Evolutionary conservation across 2,888 invertebrate genomes (phyloP).

Genomic region (Callosobruchus maculatus): DNA sequence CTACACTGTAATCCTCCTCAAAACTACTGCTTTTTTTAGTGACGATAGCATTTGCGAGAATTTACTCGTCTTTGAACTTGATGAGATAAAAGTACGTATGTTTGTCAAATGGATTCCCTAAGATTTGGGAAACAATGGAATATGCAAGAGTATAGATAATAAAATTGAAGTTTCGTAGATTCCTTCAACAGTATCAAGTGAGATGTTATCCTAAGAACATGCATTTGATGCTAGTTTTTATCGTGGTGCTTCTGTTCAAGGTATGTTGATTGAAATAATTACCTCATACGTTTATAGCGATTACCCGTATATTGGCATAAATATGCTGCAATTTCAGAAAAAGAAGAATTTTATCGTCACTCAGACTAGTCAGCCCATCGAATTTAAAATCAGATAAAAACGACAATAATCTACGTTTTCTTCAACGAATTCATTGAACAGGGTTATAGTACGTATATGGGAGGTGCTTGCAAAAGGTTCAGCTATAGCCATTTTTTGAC

Average conservation of each 20-base stretch:
- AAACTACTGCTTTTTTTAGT: not conserved
- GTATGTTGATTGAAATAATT: not conserved
- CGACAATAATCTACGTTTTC: too few species aligned
- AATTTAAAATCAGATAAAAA: too few species aligned
- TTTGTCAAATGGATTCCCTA: not conserved
- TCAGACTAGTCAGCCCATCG: too few species aligned
- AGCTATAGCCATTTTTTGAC: too few species aligned
- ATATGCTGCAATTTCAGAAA: too few species aligned
- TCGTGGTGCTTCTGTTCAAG: not conserved
- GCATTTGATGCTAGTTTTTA: not conserved
- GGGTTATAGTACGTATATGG: too few species aligned
- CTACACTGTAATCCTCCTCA: not conserved
- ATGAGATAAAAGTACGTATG: not conserved
- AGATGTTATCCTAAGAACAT: not conserved
- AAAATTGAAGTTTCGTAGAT: not conserved
- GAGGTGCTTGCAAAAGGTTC: too few species aligned
- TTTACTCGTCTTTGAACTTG: not conserved
- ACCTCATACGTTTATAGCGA: not conserved
- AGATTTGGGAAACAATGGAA: not conserved
- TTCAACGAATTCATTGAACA: too few species aligned
- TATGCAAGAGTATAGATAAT: not conserved
- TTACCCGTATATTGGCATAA: not conserved
- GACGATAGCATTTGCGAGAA: too few species aligned
- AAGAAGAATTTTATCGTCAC: too few species aligned
- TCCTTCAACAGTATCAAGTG: not conserved